Evolutionary conservation across 2,113 vertebrate genomes (phyloP), one percentile per base, ranked within the genome.

Genomic region (Syngnathus floridae): DNA sequence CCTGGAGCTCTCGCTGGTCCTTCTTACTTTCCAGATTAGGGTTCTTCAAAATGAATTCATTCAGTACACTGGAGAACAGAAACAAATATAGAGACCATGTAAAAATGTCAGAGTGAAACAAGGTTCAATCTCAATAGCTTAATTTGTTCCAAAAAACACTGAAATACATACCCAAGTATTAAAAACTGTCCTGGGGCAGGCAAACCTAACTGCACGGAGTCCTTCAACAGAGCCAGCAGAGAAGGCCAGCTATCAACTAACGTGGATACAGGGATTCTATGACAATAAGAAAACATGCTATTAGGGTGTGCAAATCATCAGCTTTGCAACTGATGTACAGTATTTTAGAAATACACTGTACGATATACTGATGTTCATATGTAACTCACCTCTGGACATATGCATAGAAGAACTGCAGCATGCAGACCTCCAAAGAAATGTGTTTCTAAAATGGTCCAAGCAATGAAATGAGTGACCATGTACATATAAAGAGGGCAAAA

Each of bases 331-430:
- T 19, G 55, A 17, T 16, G 35, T 9, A 37, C 55, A 36, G 6
- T 19, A 49, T 9, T 51, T 16, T 21, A n/a, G 21, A 37, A 37
- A 37, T 37, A 37, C 36, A 58, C 9, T n/a, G 17, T 58, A 5
- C 26, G 2, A 3, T 31, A 31, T 22, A 64, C 43, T 49, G 43
- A 31, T 36, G 11, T 49, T 12, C 4, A 49, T 9, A 65, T 38
- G 61, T 13, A 31, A 75, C 92, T 93, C 88, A 97, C 97, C 96
- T 95, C 87, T 99, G 96, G 73, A 98, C 95, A 67, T 98, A 99
- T 48, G 96, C 94, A 82, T 95, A 99, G 89, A 99, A 98, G 91
- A 99, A 99, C 87, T 99, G 96, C 85, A 99, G 90, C 97, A 99
- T 98, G 87, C 95, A 98, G 75, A 99, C 96, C 86, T 99, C 97